A percentile compares a stretch with the other conserved stretches of the same genome.
Conservation (phyloP, 2,113 vertebrate species). For the Brevimyrus niger region DNA sequence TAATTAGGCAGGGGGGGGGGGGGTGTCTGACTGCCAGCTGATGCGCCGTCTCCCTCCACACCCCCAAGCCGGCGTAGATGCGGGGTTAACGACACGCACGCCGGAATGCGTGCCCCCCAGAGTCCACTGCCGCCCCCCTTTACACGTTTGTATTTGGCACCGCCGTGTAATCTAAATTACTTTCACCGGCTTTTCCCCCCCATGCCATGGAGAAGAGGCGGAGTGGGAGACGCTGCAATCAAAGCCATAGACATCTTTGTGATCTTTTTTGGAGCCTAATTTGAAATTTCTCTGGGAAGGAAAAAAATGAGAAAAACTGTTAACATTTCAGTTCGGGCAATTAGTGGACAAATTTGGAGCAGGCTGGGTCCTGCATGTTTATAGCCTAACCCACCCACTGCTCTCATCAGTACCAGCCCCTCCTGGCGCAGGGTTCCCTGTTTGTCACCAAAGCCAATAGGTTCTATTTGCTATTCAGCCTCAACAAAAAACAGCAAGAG, state of each 20-base stretch:
- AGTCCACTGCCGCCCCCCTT: background rate
- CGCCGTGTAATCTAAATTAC: background rate
- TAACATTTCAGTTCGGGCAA: background rate
- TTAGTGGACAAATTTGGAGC: background rate
- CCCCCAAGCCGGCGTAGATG: background rate
- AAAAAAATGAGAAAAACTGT: background rate
- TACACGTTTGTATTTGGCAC: background rate
- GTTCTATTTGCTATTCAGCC: background rate
- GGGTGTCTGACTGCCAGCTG: background rate
- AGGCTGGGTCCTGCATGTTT: background rate
- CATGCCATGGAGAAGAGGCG: background rate
- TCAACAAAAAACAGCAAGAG: background rate
- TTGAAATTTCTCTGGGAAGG: background rate
- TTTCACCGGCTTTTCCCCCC: background rate
- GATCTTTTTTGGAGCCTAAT: constrained; percentile 13
- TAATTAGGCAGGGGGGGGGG: background rate
- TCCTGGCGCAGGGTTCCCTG: background rate
- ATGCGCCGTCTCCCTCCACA: background rate
- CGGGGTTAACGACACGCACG: background rate
- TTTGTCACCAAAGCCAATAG: background rate
- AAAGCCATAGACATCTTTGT: constrained; percentile 4
- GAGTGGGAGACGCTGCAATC: background rate
- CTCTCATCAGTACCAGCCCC: too few species aligned
- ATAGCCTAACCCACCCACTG: background rate
- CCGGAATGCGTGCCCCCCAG: background rate